Evolutionary conservation across 1,140 invertebrate genomes (phyloP), one percentile per base, ranked within the genome.

Genomic region (Heterodera schachtii): DNA sequence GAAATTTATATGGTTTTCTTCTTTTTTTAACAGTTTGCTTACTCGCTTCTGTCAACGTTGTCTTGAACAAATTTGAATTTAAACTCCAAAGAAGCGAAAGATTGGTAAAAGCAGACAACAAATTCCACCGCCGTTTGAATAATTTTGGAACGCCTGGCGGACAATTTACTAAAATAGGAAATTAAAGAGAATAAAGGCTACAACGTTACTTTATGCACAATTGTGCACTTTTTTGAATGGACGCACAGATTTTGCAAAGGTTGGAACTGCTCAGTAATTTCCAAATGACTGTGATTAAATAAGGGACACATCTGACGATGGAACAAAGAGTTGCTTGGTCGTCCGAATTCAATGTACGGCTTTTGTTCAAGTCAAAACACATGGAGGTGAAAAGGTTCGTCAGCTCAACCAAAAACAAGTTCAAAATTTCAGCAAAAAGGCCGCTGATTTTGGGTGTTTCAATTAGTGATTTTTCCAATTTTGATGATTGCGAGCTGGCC

Each of bases 51-150:
- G 69, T 41, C 44, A 19, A 71, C 19, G 31, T 71, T 71, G 19
- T 71, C 69, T 2, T 71, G 44, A 8, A 46, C 69, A 7, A 71
- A 71, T 71, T 71, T 71, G 69, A 71, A 71, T 41, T 46, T 41
- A 41, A 71, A 43, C 9, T 71, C 69, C 2, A 41, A 7, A 19
- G 69, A 71, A 13, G 69, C 69, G 9, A 71, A 71, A 41, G 69
- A 71, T 4, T 71, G 6, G 69, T 71, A 71, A 71, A 71, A 71
- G 8, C 19, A 19, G 31, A 46, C 44, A 41, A 71, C 69, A 71
- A 71, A 71, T 41, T 71, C 41, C 44, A 71, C 43, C 43, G 69
- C 31, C 7, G 69, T 43, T 71, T 71, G 69, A 41, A 71, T 43
- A 19, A 71, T 8, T 11, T 6, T 6, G 31, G 69, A 13, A 46